A percentile compares a stretch with the other conserved stretches of the same genome.
phyloP scores from a whole-genome alignment of 1,140 invertebrate species.

The Pogonus chalceus region DNA sequence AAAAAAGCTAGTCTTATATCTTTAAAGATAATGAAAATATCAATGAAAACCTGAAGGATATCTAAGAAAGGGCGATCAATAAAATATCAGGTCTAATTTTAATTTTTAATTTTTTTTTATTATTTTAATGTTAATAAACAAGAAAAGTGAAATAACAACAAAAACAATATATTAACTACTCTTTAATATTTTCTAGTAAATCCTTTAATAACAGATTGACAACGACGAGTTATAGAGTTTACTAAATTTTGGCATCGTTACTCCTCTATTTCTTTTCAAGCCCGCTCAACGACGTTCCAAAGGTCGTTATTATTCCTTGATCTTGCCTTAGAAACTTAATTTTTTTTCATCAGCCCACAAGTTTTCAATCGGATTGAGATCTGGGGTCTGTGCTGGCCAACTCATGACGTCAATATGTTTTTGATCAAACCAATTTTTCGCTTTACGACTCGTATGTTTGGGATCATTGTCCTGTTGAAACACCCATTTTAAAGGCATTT shows the following conservation, averaged over 20 bases:
- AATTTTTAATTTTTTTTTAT: no score
- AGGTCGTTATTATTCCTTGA: slow-evolving; percentile 14
- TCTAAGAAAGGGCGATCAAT: no score
- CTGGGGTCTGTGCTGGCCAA: slow-evolving; percentile 27
- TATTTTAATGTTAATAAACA: no score
- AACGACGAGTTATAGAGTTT: not conserved
- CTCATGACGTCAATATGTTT: slow-evolving; percentile 19
- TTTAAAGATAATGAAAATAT: no score
- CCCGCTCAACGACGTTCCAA: not conserved
- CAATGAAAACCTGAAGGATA: no score
- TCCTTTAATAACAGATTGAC: not conserved
- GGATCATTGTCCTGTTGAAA: slow-evolving; percentile 27
- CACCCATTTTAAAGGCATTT: slow-evolving; percentile 22
- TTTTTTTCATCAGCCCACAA: slow-evolving; percentile 17
- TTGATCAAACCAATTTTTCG: slow-evolving; percentile 17
- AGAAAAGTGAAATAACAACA: no score
- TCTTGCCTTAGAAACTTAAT: slow-evolving; percentile 9
- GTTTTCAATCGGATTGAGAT: slow-evolving; percentile 31
- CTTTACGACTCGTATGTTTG: slow-evolving; percentile 20
- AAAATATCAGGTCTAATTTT: no score
- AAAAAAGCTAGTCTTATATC: no score
- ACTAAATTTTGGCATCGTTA: not conserved
- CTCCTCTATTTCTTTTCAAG: not conserved
- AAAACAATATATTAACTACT: no score
- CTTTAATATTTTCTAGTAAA: no score